Evolutionary conservation across 2,888 invertebrate species (phyloP).

Genomic region (Agrochola litura): DNA sequence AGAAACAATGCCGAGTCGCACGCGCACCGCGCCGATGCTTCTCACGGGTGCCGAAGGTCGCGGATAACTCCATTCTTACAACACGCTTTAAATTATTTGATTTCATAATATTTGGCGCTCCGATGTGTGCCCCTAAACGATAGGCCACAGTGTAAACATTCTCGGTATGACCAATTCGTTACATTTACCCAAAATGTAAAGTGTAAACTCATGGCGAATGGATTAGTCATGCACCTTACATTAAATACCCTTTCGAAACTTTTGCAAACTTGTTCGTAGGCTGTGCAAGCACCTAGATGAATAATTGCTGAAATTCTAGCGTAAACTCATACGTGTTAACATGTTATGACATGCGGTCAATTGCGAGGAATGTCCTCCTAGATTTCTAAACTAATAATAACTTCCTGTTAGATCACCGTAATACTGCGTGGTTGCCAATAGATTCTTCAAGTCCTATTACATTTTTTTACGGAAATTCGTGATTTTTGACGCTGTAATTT

Average conservation of each 20-base stretch:
- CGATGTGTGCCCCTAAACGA: conserved; percentile 77
- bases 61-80: conserved; percentile 86
- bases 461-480: too few species aligned
- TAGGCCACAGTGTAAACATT: conserved; percentile 60
- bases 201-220: conserved; percentile 54
- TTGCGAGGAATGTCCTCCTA: conserved; percentile 54
- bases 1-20: conserved; percentile 88
- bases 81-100: conserved; percentile 89
- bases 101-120: conserved; percentile 85
- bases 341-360: conserved; percentile 50
- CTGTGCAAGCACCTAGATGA: conserved; percentile 43
- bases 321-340: conserved; percentile 54
- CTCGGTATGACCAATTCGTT: conserved; percentile 50
- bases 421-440: conserved; percentile 24
- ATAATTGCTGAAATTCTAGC: conserved; percentile 59
- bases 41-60: conserved; percentile 89
- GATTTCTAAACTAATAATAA: conserved; percentile 58
- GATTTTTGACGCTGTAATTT: too few species aligned
- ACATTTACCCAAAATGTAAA: conserved; percentile 59
- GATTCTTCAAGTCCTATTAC: neutral
- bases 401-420: conserved; percentile 50
- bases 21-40: conserved; percentile 80
- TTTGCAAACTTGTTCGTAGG: conserved; percentile 50
- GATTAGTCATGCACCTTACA: conserved; percentile 53
- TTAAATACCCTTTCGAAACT: conserved; percentile 58